Conservation (phyloP, 2,113 vertebrate genomes). For the Peromyscus californicus region DNA sequence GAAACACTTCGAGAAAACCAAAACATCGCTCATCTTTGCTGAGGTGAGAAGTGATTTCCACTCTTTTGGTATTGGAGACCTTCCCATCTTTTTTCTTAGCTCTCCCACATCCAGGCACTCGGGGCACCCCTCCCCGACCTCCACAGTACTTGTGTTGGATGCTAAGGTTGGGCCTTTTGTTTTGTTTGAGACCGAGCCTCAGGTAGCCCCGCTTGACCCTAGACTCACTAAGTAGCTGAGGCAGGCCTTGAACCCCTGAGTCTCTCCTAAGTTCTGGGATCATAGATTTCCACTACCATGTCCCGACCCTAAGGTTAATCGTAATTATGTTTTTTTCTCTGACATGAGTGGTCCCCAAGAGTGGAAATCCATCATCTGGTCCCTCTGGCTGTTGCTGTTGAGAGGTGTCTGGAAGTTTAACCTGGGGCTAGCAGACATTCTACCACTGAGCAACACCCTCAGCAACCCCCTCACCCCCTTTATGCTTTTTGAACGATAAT, state of each 20-base stretch:
- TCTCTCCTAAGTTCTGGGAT: not conserved
- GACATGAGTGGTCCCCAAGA: not conserved
- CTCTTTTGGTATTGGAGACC: not conserved
- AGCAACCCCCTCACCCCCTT: not conserved
- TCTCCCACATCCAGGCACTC: not conserved
- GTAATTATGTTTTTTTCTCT: no score
- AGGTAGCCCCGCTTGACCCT: not conserved
- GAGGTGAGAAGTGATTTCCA: not conserved
- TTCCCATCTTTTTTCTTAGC: not conserved
- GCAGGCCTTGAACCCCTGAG: not conserved
- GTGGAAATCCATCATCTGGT: not conserved
- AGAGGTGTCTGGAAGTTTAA: not conserved
- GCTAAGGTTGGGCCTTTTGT: no score
- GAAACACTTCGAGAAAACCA: not conserved
- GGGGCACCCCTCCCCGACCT: rapidly evolving
- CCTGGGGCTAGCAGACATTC: not conserved
- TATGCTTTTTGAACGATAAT: not conserved
- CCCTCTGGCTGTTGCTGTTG: not conserved
- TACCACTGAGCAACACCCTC: no score
- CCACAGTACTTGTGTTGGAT: no score
- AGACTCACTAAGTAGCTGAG: not conserved
- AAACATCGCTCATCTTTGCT: not conserved
- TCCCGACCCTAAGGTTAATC: not conserved
- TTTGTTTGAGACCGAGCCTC: not conserved
- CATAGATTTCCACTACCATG: no score